Base-by-base conservation (phyloP, 2,797 vertebrate species). In the Alca torda region DNA sequence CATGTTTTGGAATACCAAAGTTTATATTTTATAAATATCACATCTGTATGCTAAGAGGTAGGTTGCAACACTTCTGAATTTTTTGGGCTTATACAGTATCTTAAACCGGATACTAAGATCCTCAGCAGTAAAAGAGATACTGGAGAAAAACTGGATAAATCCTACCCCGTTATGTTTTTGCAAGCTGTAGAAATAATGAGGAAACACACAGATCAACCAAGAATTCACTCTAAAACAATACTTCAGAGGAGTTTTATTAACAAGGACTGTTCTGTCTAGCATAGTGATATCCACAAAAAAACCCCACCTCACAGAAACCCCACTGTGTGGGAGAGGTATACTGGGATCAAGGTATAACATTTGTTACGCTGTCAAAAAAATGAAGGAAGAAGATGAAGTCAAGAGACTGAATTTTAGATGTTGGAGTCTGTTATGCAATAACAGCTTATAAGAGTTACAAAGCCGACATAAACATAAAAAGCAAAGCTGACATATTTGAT, bases 171-270 rank as follows among this genome's bases (percentile, higher is more conserved):
- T 53, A 43, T 4, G 9, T 3, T 67, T 81, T 70, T 82, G 21
- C 39, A 81, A 75, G 56, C 35, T 53, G 20, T 18, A 90, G n/a
- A 87, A 91, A 72, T 48, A 60, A 75, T 2, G 20, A 82, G 91
- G 86, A 97, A 96, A 96, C 81, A 94, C 57, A 80, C 14, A 72
- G 92, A 92, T 89, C 83, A 95, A 92, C 83, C 94, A 80, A 95
- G 97, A 96, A 88, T 68, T 64, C 33, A 61, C 88, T 91, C 68
- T 89, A 74, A 95, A 96, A 95, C 92, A 95, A 87, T 73, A 93
- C 64, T 96, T 96, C 63, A 83, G 76, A 60, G 78, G 82, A 83
- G 92, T 96, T 95, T 75, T 82, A 72, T 60, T 78, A 72, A 45
- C 11, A 53, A 59, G 50, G 14, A 33, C 41, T 50, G 51, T 12